phyloP scores from a whole-genome alignment of 2,113 vertebrate species.

The Brienomyrus brachyistius region DNA sequence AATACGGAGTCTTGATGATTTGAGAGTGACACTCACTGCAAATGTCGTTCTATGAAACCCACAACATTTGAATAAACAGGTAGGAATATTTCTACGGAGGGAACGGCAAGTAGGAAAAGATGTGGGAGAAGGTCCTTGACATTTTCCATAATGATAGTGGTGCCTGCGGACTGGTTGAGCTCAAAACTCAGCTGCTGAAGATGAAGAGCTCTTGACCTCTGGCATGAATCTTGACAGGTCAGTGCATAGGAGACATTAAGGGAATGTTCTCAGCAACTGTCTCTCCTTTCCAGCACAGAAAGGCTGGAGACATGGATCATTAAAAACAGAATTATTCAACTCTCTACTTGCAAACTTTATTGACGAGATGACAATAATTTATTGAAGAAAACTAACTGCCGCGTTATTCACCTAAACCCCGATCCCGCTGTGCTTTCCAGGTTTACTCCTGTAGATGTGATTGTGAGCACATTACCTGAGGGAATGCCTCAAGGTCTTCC shows the following conservation, averaged over 20 bases:
- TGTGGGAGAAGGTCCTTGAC: not conserved
- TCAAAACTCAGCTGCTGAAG: not conserved
- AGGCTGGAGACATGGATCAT: not conserved
- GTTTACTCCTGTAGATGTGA: not conserved
- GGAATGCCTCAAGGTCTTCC: not conserved
- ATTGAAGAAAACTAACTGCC: not conserved
- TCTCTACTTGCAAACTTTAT: not conserved
- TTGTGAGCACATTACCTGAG: not conserved
- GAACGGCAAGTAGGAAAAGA: not conserved
- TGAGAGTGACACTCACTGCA: not conserved
- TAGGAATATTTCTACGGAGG: not conserved
- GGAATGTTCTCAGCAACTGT: not conserved
- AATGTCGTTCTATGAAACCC: not conserved
- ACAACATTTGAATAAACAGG: not conserved
- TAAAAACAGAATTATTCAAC: conserved; percentile 22
- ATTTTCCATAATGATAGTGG: not conserved
- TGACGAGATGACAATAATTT: not conserved
- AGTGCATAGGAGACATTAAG: conserved; percentile 22
- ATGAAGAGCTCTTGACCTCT: conserved; percentile 35
- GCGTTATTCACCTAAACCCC: not conserved
- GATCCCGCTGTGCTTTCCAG: not conserved
- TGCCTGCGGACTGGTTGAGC: not conserved
- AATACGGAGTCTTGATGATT: not conserved
- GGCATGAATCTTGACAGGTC: conserved; percentile 42
- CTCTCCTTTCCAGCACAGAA: not conserved